Percentiles rank a stretch among this genome's conserved stretches.
Evolutionary conservation across 2,797 vertebrate genomes (phyloP).

Genomic region (Mycteria americana): DNA sequence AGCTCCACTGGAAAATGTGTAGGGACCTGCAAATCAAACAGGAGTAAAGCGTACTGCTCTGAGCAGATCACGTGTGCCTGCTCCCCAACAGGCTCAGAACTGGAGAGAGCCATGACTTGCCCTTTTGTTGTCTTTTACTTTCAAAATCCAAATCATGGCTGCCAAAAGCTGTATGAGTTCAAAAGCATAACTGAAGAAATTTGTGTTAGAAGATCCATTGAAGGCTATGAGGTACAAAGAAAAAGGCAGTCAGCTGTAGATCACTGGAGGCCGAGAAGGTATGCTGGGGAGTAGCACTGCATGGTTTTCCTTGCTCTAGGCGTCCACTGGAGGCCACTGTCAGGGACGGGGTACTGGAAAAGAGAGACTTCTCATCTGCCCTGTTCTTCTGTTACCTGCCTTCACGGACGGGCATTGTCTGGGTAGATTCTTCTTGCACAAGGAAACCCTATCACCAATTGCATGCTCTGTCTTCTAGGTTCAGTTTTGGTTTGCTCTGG

Average conservation of each 20-base stretch:
- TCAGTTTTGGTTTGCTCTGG: background rate
- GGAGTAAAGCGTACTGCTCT: background rate
- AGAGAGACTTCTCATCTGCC: background rate
- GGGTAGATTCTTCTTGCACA: fast-evolving
- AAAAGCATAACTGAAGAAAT: background rate
- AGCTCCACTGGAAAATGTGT: background rate
- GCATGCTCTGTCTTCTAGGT: background rate
- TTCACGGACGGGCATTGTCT: background rate
- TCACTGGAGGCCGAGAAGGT: background rate
- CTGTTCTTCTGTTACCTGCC: background rate
- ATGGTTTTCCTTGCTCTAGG: background rate
- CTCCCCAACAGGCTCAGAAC: background rate
- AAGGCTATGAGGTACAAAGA: background rate
- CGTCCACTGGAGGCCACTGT: background rate
- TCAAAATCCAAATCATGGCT: background rate
- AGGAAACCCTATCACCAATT: fast-evolving
- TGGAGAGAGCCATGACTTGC: background rate
- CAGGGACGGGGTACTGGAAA: background rate
- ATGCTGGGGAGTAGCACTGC: fast-evolving
- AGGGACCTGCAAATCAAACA: background rate
- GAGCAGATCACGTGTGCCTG: background rate
- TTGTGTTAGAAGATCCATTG: background rate
- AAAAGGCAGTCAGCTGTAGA: background rate
- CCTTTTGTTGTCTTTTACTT: background rate
- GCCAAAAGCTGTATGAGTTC: background rate